Percentiles rank a stretch among this genome's conserved stretches.
phyloP scores from a whole-genome alignment of 2,888 invertebrate genomes.

The Embidobia sp. region DNA sequence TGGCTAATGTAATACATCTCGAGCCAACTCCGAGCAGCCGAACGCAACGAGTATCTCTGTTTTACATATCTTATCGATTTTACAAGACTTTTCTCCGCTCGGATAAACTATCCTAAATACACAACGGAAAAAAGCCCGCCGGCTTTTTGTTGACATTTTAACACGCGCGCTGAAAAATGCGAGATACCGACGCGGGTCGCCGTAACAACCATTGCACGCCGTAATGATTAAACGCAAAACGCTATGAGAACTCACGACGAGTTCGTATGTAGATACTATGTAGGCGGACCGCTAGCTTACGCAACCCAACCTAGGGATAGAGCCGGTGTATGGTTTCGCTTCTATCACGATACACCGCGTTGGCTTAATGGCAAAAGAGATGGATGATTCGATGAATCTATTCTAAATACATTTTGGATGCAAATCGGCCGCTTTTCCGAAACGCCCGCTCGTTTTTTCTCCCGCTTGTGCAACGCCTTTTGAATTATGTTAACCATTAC shows the following conservation, averaged over 20 bases:
- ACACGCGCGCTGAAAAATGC: constrained; percentile 29
- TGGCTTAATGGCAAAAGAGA: constrained; percentile 55
- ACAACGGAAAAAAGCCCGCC: constrained; percentile 13
- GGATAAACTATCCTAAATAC: constrained; percentile 27
- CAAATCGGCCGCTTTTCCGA: constrained; percentile 46
- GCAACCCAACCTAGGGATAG: constrained; percentile 67
- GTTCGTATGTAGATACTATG: constrained; percentile 77
- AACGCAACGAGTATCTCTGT: constrained; percentile 11
- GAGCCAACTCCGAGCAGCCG: neutral
- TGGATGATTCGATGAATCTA: constrained; percentile 43
- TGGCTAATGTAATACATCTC: constrained; percentile 21
- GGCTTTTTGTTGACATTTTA: constrained; percentile 51
- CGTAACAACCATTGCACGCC: constrained; percentile 49
- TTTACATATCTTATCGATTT: constrained; percentile 35
- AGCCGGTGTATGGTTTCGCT: constrained; percentile 59
- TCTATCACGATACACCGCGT: constrained; percentile 57
- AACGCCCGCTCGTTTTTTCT: constrained; percentile 17
- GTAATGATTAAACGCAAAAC: constrained; percentile 60
- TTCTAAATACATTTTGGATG: constrained; percentile 51
- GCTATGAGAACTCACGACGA: constrained; percentile 71
- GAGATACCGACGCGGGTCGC: constrained; percentile 50
- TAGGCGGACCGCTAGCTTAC: constrained; percentile 76
- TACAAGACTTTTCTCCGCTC: constrained; percentile 16
- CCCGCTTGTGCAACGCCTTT: constrained; percentile 24
- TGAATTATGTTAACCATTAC: constrained; percentile 60